Base-by-base conservation (phyloP, 1,140 invertebrate genomes). In the Aleiodes sp. region DNA sequence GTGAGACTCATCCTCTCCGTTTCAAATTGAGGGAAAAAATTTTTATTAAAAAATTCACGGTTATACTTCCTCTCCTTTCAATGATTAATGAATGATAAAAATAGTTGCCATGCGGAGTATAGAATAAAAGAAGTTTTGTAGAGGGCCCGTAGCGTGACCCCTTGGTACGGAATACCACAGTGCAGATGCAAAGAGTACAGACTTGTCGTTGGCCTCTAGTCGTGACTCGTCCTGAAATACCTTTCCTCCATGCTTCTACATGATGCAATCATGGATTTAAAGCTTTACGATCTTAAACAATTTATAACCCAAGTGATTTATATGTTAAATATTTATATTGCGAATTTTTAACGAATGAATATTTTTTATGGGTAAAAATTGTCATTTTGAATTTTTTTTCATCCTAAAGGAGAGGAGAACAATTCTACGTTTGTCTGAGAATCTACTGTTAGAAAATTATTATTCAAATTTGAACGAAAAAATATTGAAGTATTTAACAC, bases 201-300 rank as follows among this genome's bases (percentile, higher is more conserved):
- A 35, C 37, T 64, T 46, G 46, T 71, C 66, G 46, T 64, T 21
- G 66, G 62, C 29, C 57, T 39, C 46, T 66, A 60, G 68, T 63
- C 66, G 69, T 71, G 69, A 69, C 72, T 71, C 68, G 63, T 63
- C 56, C 46, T 52, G 46, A 21, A 24, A 52, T 52, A 52, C 46
- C 46, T 52, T 52, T n/a, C 46, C 16, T 52, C 46, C 46, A 52
- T 21, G 21, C 16, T 52, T 21, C 31, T 35, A 6, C 46, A 8
- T 52, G 46, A 52, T 52, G 46, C 46, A 52, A 52, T 52, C 16
- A 16, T 52, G 2, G 3, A 2, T 24, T 7, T 21, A 10, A 9
- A 24, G 21, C 46, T 52, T 52, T 52, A 26, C 46, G 1, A 52
- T 52, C 6, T 24, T 24, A 52, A n/a, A 52, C 46, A 26, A 52